Evolutionary conservation across 2,888 invertebrate species (phyloP).

Genomic region (Thalpophila matura): DNA sequence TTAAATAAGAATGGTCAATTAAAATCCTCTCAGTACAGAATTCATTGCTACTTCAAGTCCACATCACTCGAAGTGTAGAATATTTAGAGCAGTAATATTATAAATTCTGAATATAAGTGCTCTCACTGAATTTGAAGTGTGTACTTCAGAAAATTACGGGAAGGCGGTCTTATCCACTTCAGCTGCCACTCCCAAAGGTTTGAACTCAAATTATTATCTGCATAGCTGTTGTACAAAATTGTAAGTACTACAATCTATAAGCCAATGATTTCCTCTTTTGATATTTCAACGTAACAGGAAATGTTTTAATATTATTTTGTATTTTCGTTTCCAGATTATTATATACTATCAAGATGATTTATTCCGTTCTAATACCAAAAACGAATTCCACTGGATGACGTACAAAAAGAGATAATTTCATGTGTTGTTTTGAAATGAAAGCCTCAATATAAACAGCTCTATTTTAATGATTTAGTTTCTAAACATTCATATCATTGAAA

Average conservation of each 20-base stretch:
- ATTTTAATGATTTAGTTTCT: not conserved
- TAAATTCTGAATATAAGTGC: conserved; percentile 88
- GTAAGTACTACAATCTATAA: conserved; percentile 70
- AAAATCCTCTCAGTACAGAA: conserved; percentile 67
- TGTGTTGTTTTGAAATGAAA: not conserved
- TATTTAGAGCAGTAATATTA: conserved; percentile 88
- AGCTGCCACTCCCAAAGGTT: conserved; percentile 83
- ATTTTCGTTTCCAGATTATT: not conserved
- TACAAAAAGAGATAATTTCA: not conserved
- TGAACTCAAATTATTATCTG: conserved; percentile 85
- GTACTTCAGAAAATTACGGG: conserved; percentile 88
- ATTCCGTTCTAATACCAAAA: too few species aligned
- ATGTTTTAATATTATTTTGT: conserved; percentile 22
- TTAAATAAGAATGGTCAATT: conserved; percentile 65
- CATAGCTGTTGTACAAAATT: conserved; percentile 72
- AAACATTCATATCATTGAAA: not conserved
- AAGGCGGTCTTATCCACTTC: conserved; percentile 85
- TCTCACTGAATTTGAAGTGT: conserved; percentile 84
- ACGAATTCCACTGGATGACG: too few species aligned
- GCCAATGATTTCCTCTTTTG: conserved; percentile 63
- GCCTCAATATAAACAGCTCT: not conserved
- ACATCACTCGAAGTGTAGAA: conserved; percentile 74
- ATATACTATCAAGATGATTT: too few species aligned
- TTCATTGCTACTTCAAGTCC: conserved; percentile 74
- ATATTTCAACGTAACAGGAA: conserved; percentile 31